Evolutionary conservation across 2,113 vertebrate species (phyloP).

Genomic region (human (Homo sapiens)): DNA sequence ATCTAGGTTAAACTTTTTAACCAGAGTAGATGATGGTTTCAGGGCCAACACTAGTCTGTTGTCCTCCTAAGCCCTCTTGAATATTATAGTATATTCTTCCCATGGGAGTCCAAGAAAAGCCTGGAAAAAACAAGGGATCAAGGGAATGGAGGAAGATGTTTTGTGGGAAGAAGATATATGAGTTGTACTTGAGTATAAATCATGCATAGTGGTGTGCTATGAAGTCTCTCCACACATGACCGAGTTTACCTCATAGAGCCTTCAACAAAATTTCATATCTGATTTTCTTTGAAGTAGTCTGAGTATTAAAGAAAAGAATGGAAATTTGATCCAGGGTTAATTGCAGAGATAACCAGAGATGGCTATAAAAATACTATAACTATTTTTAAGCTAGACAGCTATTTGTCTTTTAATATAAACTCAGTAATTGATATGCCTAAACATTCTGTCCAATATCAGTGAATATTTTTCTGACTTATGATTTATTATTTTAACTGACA

Average conservation of each 20-base stretch:
- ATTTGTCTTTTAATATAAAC: not conserved
- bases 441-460: not conserved
- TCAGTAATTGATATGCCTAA: not conserved
- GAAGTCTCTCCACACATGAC: not conserved
- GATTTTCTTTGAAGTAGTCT: not conserved
- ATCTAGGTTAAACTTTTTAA: not conserved
- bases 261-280: not conserved
- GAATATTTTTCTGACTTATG: not conserved
- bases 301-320: not conserved
- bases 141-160: not conserved
- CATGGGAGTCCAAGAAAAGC: not conserved
- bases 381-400: not conserved
- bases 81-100: not conserved
- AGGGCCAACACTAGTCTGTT: too few species aligned
- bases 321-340: not conserved
- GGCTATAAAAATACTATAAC: not conserved
- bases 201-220: not conserved
- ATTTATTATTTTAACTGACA: not conserved
- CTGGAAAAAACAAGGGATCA: not conserved
- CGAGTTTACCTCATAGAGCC: not conserved
- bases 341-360: not conserved
- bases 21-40: not conserved
- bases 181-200: not conserved
- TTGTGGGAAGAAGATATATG: not conserved
- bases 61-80: not conserved